phyloP scores from a whole-genome alignment of 2,113 vertebrate species.

The Pitta sordida region DNA sequence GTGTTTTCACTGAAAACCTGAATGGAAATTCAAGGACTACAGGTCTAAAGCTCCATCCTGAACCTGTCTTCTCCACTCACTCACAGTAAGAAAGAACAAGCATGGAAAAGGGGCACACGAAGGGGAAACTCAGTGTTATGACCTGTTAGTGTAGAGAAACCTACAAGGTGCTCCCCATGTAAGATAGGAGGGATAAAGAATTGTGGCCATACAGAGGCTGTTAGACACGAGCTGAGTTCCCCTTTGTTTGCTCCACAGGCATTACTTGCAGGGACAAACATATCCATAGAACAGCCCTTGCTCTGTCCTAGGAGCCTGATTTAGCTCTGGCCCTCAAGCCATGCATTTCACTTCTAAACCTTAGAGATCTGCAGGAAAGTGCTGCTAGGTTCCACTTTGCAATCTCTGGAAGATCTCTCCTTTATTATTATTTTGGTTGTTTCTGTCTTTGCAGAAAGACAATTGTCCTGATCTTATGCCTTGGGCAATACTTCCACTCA shows the following conservation, averaged over 20 bases:
- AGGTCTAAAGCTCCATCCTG: neutral
- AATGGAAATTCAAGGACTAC: neutral
- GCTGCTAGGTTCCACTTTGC: neutral
- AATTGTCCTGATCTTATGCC: neutral
- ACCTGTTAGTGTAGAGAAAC: neutral
- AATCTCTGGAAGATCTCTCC: neutral
- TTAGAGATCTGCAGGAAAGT: conserved; percentile 16
- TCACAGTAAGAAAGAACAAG: neutral
- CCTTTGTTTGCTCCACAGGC: neutral
- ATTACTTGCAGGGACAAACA: conserved; percentile 4
- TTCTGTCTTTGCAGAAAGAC: neutral
- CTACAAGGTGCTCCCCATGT: neutral
- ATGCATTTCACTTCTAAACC: conserved; percentile 17
- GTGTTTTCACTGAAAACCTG: neutral
- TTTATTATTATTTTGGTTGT: neutral
- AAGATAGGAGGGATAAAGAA: neutral
- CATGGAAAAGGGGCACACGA: neutral
- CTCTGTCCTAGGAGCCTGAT: conserved; percentile 36
- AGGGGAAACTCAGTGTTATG: neutral
- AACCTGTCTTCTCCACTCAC: neutral
- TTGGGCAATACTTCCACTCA: neutral
- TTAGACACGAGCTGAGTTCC: neutral
- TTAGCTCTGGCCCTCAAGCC: conserved; percentile 40
- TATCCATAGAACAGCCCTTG: neutral
- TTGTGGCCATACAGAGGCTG: neutral